These are phyloP conservation scores for Mixornis gularis DNA, from an alignment of 2,113 vertebrate genomes.

Conservation along the genomic window DNA sequence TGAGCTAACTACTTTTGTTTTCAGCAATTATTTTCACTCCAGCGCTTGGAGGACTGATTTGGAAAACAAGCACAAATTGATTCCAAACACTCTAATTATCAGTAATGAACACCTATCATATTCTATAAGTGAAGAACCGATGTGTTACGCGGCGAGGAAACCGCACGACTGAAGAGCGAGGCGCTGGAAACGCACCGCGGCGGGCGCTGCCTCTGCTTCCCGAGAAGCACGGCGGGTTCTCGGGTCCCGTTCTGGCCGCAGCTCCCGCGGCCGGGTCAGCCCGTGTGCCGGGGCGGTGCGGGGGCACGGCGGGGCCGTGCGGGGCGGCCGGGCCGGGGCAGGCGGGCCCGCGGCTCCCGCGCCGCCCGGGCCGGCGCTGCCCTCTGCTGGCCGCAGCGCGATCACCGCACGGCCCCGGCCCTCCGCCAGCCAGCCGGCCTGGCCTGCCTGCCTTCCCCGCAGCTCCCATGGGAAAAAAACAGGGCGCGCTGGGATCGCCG, in stretches of 20 bases:
- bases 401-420: background rate
- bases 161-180: background rate
- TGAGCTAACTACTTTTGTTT: constrained; percentile 49
- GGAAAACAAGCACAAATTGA: constrained; percentile 55
- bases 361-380: background rate
- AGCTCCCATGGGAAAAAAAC: background rate
- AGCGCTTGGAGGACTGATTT: constrained; percentile 22
- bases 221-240: background rate
- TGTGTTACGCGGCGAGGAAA: background rate
- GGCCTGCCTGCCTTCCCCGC: background rate
- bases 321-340: background rate
- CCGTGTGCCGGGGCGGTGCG: background rate
- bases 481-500: background rate
- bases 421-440: background rate
- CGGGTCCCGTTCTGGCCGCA: rapidly evolving
- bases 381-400: background rate
- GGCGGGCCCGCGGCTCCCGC: background rate
- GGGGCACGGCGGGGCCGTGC: no score
- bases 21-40: constrained; percentile 50
- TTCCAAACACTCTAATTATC: constrained; percentile 62
- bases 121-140: constrained; percentile 21
- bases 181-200: background rate
- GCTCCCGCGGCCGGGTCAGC: background rate
- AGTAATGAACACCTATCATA: constrained; percentile 61
- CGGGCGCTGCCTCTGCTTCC: background rate